Base-by-base conservation (phyloP, 2,113 vertebrate genomes). In the Tenrec ecaudatus region DNA sequence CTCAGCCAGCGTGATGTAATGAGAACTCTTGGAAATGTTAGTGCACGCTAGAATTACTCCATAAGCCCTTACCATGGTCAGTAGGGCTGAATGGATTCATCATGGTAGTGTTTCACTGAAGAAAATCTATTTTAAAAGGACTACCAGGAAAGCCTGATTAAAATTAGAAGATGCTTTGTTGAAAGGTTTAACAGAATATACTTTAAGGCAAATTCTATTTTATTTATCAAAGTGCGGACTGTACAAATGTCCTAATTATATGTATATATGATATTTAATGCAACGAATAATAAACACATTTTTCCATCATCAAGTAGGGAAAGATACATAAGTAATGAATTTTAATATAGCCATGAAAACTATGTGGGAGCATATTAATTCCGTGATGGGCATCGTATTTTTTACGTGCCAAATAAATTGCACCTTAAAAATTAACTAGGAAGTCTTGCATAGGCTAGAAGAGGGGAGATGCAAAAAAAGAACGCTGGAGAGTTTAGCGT, bases 151-250 rank as follows among this genome's bases (percentile, higher is more conserved):
- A 89, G 12, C 62, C 36, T 88, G 53, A 77, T 84, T 84, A 80
- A n/a, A 73, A 73, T 81, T 19, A 69, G 71, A 83, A 87, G 58
- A 43, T 53, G 5, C 78, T 94, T 85, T 92, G 62, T 78, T 62
- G 73, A 88, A 91, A 93, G 22, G 79, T 78, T 78, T 92, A 92
- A 78, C 68, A 85, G 73, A 90, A 12, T 73, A 71, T 86, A 86
- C n/a, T 91, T 76, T 77, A 84, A 77, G 84, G 66, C 43, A 88
- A 87, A 85, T 62, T 76, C 68, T 68, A 23, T 84, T 87, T 95
- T 8, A 76, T 88, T 86, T 47, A 84, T 43, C 25, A 53, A 83
- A 92, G 68, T 82, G 22, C 82, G 82, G 22, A 83, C 40, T 73
- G 89, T 33, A 95, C 86, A 90, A 20, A 57, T 75, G 75, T 57